phyloP scores from a whole-genome alignment of 2,113 vertebrate genomes.

The Bubalus kerabau region DNA sequence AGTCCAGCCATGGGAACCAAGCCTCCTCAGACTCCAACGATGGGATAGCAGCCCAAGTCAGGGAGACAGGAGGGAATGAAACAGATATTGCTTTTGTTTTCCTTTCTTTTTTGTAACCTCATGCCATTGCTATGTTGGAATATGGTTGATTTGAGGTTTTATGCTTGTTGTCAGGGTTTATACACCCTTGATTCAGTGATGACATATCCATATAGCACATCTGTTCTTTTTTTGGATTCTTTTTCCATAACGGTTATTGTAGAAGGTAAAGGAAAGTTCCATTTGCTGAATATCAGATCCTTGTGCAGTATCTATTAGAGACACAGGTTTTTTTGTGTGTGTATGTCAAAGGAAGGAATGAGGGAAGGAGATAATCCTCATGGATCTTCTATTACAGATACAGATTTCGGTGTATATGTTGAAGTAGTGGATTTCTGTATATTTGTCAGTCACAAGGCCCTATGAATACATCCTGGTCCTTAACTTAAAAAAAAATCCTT shows the following conservation, averaged over 20 bases:
- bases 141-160: not conserved
- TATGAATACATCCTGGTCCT: not conserved
- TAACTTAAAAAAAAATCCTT: not conserved
- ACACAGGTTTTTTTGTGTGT: not conserved
- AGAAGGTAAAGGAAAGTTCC: not conserved
- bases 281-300: not conserved
- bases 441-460: not conserved
- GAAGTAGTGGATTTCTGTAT: too few species aligned
- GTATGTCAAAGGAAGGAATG: not conserved
- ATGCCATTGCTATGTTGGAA: not conserved
- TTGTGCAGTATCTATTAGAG: too few species aligned
- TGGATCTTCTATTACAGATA: not conserved
- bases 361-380: not conserved
- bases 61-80: not conserved
- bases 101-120: not conserved
- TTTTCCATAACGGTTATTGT: not conserved
- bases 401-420: rapidly evolving
- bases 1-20: not conserved
- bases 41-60: not conserved
- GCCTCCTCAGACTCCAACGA: not conserved
- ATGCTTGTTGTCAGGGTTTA: not conserved
- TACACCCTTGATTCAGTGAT: not conserved
- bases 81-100: not conserved
- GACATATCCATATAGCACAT: not conserved
- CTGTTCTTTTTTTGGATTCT: not conserved